Conservation (phyloP, 2,888 invertebrate species). For the Pollenia amentaria region DNA sequence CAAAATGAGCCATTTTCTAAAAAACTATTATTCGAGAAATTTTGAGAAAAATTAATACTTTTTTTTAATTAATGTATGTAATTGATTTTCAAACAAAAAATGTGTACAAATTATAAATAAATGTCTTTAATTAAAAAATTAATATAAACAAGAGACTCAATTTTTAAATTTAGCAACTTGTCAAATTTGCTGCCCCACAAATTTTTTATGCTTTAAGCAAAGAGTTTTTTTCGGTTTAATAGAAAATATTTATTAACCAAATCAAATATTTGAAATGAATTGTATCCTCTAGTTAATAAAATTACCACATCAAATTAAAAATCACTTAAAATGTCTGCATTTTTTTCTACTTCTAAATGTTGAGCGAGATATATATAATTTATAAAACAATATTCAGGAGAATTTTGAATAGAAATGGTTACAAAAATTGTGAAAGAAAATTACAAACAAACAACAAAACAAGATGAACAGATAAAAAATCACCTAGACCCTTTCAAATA, state of each 20-base stretch:
- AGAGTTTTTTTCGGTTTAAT: background rate
- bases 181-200: background rate
- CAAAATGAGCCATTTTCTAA: too few species aligned
- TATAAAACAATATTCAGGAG: conserved; percentile 1
- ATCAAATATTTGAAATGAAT: background rate
- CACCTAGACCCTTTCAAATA: conserved; percentile 35
- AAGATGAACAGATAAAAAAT: background rate
- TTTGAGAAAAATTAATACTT: too few species aligned
- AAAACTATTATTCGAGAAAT: too few species aligned
- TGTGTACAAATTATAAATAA: background rate
- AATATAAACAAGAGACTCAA: background rate
- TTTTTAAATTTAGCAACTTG: background rate
- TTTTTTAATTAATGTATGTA: background rate
- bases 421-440: background rate
- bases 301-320: conserved; percentile 58
- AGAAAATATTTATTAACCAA: background rate
- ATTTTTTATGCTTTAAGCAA: background rate
- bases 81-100: background rate
- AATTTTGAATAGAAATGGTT: background rate
- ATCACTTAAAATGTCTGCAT: conserved; percentile 56
- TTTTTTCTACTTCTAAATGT: background rate
- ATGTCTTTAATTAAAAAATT: background rate
- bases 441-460: background rate
- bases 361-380: background rate
- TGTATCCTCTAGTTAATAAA: conserved; percentile 46